phyloP scores from a whole-genome alignment of 1,140 invertebrate genomes.

The Reticulitermes speratus region DNA sequence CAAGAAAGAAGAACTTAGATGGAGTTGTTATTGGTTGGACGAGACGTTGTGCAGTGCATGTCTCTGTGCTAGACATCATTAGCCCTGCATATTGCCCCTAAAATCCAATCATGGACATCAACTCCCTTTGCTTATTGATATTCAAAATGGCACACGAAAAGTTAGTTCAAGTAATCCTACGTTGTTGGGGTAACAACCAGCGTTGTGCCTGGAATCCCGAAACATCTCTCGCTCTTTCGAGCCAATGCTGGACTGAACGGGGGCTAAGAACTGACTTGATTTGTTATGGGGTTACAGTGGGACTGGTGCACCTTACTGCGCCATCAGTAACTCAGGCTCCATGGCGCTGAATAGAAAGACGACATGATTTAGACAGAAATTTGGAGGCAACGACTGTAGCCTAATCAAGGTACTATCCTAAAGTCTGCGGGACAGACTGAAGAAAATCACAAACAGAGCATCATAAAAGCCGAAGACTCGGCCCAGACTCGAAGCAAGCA shows the following conservation, averaged over 20 bases:
- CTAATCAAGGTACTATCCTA: too few relatives aligned
- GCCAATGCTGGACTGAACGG: background rate
- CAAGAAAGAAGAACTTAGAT: conserved; percentile 9
- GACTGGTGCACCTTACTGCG: too few relatives aligned
- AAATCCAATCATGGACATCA: background rate
- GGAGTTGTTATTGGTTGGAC: background rate
- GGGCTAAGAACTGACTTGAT: background rate
- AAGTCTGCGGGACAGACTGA: too few relatives aligned
- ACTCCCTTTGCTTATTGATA: background rate
- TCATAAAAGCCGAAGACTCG: too few relatives aligned
- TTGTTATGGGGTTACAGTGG: background rate
- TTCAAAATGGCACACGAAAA: background rate
- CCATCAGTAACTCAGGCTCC: too few relatives aligned
- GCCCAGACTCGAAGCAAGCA: too few relatives aligned
- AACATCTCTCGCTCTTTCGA: background rate
- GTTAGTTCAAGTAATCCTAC: background rate
- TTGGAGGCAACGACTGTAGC: too few relatives aligned
- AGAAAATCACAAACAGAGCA: too few relatives aligned
- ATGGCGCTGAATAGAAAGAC: too few relatives aligned
- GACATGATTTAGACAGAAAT: too few relatives aligned
- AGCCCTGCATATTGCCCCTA: background rate
- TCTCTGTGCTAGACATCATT: background rate
- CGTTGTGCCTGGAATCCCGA: background rate
- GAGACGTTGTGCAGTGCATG: background rate
- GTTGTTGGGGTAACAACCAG: background rate